Evolutionary conservation across 2,113 vertebrate genomes (phyloP), one percentile per base, ranked within the genome.

Genomic region (Pelusios castaneus): DNA sequence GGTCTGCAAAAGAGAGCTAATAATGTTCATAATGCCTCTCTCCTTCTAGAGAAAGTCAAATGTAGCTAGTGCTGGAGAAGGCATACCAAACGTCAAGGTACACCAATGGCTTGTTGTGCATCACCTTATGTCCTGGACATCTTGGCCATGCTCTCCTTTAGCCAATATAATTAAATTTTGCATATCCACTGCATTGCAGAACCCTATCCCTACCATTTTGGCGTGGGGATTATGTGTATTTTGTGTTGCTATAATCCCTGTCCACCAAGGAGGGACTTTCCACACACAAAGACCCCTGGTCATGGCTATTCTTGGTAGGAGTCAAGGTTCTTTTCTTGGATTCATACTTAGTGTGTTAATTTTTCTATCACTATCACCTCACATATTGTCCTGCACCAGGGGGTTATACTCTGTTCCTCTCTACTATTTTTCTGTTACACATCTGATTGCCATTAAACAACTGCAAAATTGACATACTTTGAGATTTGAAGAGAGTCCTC

Each of bases 71-170:
- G 47, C 47, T 47, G 47, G 47, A 47, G 47, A 47, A 47, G 47
- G 47, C 47, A 47, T 10, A 47, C 47, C 47, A 47, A 47, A 47
- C 47, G 47, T 16, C 75, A 27, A 29, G 41, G 19, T 73, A 2
- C 58, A 29, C 0, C 2, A 73, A 38, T 24, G 27, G 25, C 25
- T 38, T 19, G 56, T 27, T 13, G 2, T 0, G 22, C 73, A 83
- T 5, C 83, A 10, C 0, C 45, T 6, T 21, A 0, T 4, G 85
- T 47, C 45, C 76, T 43, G 25, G 1, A 31, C 55, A 0, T 8
- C 0, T 4, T 79, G 1, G 55, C 31, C 51, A 7, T 0, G 29
- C 21, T 67, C 70, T 58, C 76, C 55, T 22, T 1, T 0, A 29
- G 76, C n/a, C n/a, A 67, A 38, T n/a, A 21, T 38, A 34, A 70